phyloP scores from a whole-genome alignment of 2,888 invertebrate species.

The Drosophila vallismaia region DNA sequence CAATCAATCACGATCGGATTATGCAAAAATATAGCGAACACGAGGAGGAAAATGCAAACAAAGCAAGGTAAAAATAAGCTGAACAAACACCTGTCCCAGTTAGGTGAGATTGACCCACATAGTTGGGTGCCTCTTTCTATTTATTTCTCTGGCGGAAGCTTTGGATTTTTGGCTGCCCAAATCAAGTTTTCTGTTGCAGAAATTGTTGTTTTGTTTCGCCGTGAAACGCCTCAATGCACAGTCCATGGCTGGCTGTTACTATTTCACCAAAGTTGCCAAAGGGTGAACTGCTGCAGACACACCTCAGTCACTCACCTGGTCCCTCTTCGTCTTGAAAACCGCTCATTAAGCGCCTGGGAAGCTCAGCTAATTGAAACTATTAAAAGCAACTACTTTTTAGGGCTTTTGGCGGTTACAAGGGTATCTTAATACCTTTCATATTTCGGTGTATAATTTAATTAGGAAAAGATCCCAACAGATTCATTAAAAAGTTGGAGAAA shows the following conservation, averaged over 20 bases:
- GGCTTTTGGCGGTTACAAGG: constrained; percentile 11
- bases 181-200: constrained; percentile 44
- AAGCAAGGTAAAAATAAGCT: constrained; percentile 18
- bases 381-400: constrained; percentile 21
- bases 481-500: constrained; percentile 15
- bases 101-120: constrained; percentile 41
- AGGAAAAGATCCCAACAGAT: not conserved
- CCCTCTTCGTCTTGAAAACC: constrained; percentile 12
- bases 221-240: constrained; percentile 64
- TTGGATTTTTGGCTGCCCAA: constrained; percentile 29
- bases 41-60: constrained; percentile 8
- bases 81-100: constrained; percentile 43
- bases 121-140: not conserved
- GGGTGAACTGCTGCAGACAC: constrained; percentile 27
- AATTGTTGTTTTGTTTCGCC: constrained; percentile 32
- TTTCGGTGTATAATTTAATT: constrained; percentile 24
- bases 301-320: constrained; percentile 27
- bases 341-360: constrained; percentile 44
- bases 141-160: constrained; percentile 9
- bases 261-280: constrained; percentile 46
- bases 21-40: constrained; percentile 51
- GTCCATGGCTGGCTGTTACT: constrained; percentile 46
- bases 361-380: constrained; percentile 43
- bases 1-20: constrained; percentile 68
- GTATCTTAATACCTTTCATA: constrained; percentile 3